Percentiles rank a stretch among this genome's conserved stretches.
Evolutionary conservation across 2,888 invertebrate species (phyloP).

Genomic region (Monochamus alternatus): DNA sequence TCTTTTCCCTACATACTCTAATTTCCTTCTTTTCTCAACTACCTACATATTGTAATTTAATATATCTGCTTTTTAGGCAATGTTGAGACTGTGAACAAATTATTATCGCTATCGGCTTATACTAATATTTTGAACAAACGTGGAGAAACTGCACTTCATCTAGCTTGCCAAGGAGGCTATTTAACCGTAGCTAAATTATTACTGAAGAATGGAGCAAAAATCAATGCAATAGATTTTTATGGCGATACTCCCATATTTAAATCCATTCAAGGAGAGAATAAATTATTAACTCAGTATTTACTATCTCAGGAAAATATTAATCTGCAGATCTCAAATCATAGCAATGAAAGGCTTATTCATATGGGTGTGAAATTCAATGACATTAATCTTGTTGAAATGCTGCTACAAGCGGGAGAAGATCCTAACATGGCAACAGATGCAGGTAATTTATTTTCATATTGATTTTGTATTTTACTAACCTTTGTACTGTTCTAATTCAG

Average conservation of each 20-base stretch:
- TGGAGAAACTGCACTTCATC: slow-evolving; percentile 54
- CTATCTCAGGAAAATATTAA: slow-evolving; percentile 47
- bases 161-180: slow-evolving; percentile 53
- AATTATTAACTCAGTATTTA: slow-evolving; percentile 48
- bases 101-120: slow-evolving; percentile 50
- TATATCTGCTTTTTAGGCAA: slow-evolving; percentile 47
- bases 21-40: no score
- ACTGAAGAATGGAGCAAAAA: slow-evolving; percentile 49
- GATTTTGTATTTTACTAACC: no score
- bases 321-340: slow-evolving; percentile 47
- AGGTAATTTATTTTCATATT: slow-evolving; percentile 31
- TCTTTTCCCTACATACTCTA: no score
- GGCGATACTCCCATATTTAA: slow-evolving; percentile 54
- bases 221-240: slow-evolving; percentile 48
- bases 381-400: slow-evolving; percentile 43
- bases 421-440: slow-evolving; percentile 41
- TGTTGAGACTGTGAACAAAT: slow-evolving; percentile 47
- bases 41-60: no score
- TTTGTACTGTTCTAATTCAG: no score
- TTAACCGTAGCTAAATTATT: slow-evolving; percentile 48
- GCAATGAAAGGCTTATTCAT: slow-evolving; percentile 51
- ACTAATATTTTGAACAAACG: slow-evolving; percentile 51
- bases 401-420: slow-evolving; percentile 42
- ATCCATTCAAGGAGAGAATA: slow-evolving; percentile 45
- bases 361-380: slow-evolving; percentile 47